phyloP scores from a whole-genome alignment of 2,797 vertebrate species.

The Huso huso region DNA sequence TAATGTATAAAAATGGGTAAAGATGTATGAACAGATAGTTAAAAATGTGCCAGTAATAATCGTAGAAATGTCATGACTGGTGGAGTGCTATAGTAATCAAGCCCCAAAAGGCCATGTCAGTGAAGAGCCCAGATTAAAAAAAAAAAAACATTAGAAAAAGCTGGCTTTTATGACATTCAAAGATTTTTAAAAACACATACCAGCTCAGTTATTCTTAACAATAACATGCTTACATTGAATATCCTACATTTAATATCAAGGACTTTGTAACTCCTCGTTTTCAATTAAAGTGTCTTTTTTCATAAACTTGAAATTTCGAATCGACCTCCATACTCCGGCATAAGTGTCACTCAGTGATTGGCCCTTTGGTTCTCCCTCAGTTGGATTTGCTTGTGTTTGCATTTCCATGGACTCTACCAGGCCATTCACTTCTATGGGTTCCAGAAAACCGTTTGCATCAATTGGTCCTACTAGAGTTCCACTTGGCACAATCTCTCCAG shows the following conservation, averaged over 20 bases:
- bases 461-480: conserved; percentile 30
- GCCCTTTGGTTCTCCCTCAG: conserved; percentile 41
- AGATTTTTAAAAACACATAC: too few relatives aligned
- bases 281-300: conserved; percentile 85
- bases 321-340: conserved; percentile 77
- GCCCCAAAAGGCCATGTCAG: too few relatives aligned
- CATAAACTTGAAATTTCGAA: conserved; percentile 74
- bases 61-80: too few relatives aligned
- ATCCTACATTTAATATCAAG: conserved; percentile 41
- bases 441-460: conserved; percentile 27
- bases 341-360: conserved; percentile 67
- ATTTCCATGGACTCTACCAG: conserved; percentile 34
- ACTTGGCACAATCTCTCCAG: conserved; percentile 36
- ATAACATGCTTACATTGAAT: too few relatives aligned
- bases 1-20: too few relatives aligned
- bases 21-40: too few relatives aligned
- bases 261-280: conserved; percentile 86
- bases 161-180: too few relatives aligned
- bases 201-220: too few relatives aligned
- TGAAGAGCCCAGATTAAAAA: too few relatives aligned
- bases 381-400: conserved; percentile 36
- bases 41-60: too few relatives aligned
- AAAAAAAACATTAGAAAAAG: too few relatives aligned
- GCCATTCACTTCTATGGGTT: conserved; percentile 35
- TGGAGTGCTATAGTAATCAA: too few relatives aligned